A percentile compares a stretch with the other conserved stretches of the same genome.
Evolutionary conservation across 2,797 vertebrate genomes (phyloP).

Genomic region (Mallotus villosus): DNA sequence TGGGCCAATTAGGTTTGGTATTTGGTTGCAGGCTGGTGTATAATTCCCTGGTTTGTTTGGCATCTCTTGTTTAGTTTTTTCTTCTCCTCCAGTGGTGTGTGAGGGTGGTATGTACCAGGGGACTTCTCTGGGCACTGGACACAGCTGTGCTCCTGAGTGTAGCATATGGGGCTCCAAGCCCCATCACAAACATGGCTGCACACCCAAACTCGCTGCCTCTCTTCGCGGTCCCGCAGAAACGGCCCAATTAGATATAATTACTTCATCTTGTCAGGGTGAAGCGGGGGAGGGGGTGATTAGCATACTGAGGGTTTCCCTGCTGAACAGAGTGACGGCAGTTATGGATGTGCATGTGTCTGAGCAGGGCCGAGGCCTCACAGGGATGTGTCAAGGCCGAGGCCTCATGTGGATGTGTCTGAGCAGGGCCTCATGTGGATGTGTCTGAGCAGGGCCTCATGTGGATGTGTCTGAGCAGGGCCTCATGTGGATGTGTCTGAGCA

Average conservation of each 20-base stretch:
- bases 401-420: no score
- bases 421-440: no score
- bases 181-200: conserved; percentile 57
- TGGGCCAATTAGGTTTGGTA: conserved; percentile 69
- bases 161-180: conserved; percentile 60
- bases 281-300: conserved; percentile 32
- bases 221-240: conserved; percentile 46
- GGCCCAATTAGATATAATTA: conserved; percentile 70
- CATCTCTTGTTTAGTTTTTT: conserved; percentile 14
- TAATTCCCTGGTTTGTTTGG: conserved; percentile 28
- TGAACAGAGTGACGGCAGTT: conserved; percentile 12
- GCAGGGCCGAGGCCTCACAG: no score
- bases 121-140: conserved; percentile 53
- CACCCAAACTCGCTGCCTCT: conserved; percentile 41
- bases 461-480: no score
- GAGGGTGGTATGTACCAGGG: conserved; percentile 40
- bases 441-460: no score
- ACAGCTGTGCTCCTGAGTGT: conserved; percentile 65
- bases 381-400: no score
- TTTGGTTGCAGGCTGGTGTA: conserved; percentile 57
- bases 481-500: no score
- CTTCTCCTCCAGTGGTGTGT: conserved; percentile 32
- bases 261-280: conserved; percentile 19
- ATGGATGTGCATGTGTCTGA: conserved; percentile 26
- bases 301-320: conserved; percentile 16